Conservation (phyloP, 2,888 invertebrate species). For the Tiliacea citrago region DNA sequence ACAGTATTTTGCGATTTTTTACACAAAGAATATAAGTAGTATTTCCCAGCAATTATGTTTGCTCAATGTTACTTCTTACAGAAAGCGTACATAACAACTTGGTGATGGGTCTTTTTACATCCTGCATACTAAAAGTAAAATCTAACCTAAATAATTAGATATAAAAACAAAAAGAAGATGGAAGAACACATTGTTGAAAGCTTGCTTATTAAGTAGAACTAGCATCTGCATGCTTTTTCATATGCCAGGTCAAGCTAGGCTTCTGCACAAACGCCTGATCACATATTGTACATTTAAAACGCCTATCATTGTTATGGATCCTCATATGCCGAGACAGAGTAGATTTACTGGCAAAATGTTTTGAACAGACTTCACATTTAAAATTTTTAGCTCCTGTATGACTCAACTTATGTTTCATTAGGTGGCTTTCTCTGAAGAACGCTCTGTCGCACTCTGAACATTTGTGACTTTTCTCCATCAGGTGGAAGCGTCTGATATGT, state of each 20-base stretch:
- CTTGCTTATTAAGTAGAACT: not conserved
- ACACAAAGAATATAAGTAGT: not conserved
- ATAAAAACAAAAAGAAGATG: not conserved
- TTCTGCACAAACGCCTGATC: conserved; percentile 70
- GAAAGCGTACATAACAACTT: not conserved
- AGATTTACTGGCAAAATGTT: conserved; percentile 74
- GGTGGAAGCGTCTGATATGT: conserved; percentile 60
- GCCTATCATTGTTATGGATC: conserved; percentile 72
- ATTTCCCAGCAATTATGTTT: not conserved
- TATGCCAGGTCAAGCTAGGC: conserved; percentile 69
- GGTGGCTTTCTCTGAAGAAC: conserved; percentile 67
- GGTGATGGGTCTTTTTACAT: not conserved
- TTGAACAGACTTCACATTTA: conserved; percentile 78
- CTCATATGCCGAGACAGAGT: conserved; percentile 78
- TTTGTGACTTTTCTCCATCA: conserved; percentile 69
- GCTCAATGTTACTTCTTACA: not conserved
- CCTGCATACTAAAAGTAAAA: not conserved
- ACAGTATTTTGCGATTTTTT: not conserved
- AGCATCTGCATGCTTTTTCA: conserved; percentile 57
- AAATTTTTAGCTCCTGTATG: conserved; percentile 84
- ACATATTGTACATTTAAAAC: conserved; percentile 67
- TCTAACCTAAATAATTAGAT: not conserved
- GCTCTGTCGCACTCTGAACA: conserved; percentile 68
- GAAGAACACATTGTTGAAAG: not conserved
- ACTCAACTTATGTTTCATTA: conserved; percentile 79